Evolutionary conservation across 2,888 invertebrate genomes (phyloP).

Genomic region (Nemapogon koenigi): DNA sequence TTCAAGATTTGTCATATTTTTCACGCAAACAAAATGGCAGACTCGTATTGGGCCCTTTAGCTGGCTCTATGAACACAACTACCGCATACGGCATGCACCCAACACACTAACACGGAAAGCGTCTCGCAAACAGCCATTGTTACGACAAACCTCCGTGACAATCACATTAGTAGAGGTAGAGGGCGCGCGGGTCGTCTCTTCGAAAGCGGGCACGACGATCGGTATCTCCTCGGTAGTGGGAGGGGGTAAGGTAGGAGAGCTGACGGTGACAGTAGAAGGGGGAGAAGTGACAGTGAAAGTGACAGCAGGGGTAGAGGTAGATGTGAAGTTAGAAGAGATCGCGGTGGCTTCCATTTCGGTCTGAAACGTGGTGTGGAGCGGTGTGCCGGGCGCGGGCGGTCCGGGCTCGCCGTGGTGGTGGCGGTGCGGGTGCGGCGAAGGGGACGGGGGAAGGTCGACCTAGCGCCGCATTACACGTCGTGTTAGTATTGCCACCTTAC

Average conservation of each 20-base stretch:
- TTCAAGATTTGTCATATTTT: too few relatives aligned
- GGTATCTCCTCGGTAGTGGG: constrained; percentile 29
- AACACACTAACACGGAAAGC: constrained; percentile 26
- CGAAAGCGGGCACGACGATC: constrained; percentile 22
- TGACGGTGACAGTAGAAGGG: constrained; percentile 21
- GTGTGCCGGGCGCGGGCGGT: constrained; percentile 35
- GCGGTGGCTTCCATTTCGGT: constrained; percentile 38
- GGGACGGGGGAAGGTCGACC: constrained; percentile 31
- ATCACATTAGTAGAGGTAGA: constrained; percentile 39
- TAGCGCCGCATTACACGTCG: constrained; percentile 50
- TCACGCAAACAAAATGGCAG: too few relatives aligned
- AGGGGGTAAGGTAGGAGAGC: constrained; percentile 21
- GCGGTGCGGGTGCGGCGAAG: constrained; percentile 39
- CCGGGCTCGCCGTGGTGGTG: constrained; percentile 50
- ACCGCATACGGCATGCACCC: too few relatives aligned
- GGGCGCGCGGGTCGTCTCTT: constrained; percentile 29
- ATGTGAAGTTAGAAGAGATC: constrained; percentile 17
- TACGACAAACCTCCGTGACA: constrained; percentile 56
- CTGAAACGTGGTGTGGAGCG: constrained; percentile 46
- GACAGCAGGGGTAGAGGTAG: constrained; percentile 11
- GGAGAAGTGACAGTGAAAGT: constrained; percentile 14
- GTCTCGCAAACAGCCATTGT: constrained; percentile 29
- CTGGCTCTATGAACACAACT: too few relatives aligned
- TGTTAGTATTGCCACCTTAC: constrained; percentile 56
- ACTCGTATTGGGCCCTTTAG: too few relatives aligned